Percentiles rank a stretch among this genome's conserved stretches.
phyloP scores from a whole-genome alignment of 2,113 vertebrate species.

The Narcine bancroftii region DNA sequence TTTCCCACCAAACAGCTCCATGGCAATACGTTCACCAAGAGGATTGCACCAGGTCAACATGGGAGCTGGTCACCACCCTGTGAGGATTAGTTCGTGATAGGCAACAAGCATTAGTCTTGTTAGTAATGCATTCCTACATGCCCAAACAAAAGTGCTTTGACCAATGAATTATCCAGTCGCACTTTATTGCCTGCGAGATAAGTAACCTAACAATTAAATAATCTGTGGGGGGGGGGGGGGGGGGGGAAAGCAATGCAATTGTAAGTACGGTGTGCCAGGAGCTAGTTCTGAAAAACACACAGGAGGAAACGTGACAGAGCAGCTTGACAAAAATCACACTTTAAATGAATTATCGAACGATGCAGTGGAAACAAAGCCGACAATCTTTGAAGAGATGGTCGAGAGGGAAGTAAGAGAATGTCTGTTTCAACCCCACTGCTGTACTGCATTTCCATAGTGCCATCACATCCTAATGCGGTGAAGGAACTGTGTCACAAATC shows the following conservation, averaged over 20 bases:
- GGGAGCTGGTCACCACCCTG: no score
- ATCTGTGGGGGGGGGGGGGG: no score
- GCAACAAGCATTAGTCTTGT: no score
- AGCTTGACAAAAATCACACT: neutral
- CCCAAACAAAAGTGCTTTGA: neutral
- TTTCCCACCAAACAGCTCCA: no score
- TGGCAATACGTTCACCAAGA: no score
- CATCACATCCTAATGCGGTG: neutral
- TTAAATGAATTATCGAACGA: no score
- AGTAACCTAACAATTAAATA: neutral
- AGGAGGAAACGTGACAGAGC: neutral
- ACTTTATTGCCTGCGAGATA: neutral
- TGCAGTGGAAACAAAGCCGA: neutral
- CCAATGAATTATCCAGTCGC: neutral
- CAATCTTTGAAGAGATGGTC: neutral
- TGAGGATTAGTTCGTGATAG: no score
- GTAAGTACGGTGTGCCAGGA: neutral
- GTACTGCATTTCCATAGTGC: neutral
- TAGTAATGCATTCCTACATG: no score
- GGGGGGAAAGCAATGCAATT: no score
- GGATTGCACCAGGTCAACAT: no score
- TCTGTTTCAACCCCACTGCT: neutral
- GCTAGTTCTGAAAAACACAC: neutral
- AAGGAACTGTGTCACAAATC: neutral
- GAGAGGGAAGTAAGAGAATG: neutral